Conservation (phyloP, 37 sponge, comb jelly and placozoan species). For the Mnemiopsis leidyi region DNA sequence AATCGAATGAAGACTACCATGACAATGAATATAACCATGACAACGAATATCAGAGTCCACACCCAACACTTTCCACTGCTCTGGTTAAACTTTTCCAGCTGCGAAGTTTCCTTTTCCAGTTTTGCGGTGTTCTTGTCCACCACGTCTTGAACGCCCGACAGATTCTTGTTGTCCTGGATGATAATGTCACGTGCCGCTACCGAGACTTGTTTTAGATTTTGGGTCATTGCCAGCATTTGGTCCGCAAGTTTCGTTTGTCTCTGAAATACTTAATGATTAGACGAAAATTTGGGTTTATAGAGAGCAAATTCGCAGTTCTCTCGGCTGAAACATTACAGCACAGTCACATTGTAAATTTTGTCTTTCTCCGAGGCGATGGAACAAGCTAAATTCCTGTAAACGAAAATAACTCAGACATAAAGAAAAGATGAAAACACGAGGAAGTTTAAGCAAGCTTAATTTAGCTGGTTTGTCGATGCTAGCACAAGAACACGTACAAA, state of each 20-base stretch:
- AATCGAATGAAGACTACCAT: conserved; percentile 56
- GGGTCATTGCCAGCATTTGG: conserved; percentile 47
- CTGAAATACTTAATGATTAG: no score
- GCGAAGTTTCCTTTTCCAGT: not conserved
- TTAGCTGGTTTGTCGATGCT: no score
- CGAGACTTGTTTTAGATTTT: conserved; percentile 57
- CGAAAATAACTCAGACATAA: no score
- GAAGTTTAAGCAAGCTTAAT: no score
- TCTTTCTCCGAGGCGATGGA: no score
- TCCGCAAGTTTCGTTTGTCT: conserved; percentile 46
- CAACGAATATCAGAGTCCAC: conserved; percentile 51
- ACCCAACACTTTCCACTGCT: conserved; percentile 61
- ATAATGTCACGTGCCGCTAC: conserved; percentile 54
- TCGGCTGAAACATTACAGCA: no score
- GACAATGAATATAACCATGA: conserved; percentile 56
- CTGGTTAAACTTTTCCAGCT: conserved; percentile 56
- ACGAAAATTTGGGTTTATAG: no score
- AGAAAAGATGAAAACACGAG: no score
- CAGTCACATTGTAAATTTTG: no score
- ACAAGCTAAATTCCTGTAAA: no score
- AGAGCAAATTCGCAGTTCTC: no score
- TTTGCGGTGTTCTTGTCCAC: conserved; percentile 18
- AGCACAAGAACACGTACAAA: no score
- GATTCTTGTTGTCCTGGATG: conserved; percentile 42
- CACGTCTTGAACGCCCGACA: not conserved